Evolutionary conservation across 2,888 invertebrate species (phyloP).

Genomic region (Eupithecia subfuscata): DNA sequence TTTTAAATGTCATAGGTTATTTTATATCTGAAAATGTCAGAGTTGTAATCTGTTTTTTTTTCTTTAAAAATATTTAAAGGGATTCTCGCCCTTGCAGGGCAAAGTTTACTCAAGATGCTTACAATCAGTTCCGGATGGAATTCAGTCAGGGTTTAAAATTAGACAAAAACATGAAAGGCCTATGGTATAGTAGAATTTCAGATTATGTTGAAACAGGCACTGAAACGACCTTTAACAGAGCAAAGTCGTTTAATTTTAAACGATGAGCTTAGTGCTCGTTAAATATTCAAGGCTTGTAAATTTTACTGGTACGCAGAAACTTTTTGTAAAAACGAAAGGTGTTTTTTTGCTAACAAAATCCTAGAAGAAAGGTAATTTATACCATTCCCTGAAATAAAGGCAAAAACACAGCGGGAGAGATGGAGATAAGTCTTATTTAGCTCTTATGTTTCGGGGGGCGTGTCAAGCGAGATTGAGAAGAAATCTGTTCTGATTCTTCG

Average conservation of each 20-base stretch:
- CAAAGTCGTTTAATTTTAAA: slow-evolving; percentile 30
- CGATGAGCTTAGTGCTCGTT: slow-evolving; percentile 20
- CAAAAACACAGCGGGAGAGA: neutral
- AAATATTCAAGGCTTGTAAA: slow-evolving; percentile 27
- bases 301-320: slow-evolving; percentile 6
- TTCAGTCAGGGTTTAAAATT: neutral
- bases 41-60: neutral
- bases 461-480: slow-evolving; percentile 16
- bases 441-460: neutral
- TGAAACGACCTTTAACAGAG: slow-evolving; percentile 6
- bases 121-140: neutral
- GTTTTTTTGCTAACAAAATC: neutral
- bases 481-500: slow-evolving; percentile 7
- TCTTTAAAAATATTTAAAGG: no score
- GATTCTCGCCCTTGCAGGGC: neutral
- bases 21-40: neutral
- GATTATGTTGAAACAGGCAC: slow-evolving; percentile 15
- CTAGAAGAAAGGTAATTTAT: neutral
- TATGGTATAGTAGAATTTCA: slow-evolving; percentile 11
- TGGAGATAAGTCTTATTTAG: slow-evolving; percentile 12
- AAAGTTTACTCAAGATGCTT: neutral
- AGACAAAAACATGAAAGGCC: slow-evolving; percentile 7
- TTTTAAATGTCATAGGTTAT: neutral
- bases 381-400: neutral
- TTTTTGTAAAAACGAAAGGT: neutral